A percentile compares a stretch with the other conserved stretches of the same genome.
These are phyloP conservation scores for Arothron firmamentum DNA, from an alignment of 2,113 vertebrate species.

Conservation along the genomic window DNA sequence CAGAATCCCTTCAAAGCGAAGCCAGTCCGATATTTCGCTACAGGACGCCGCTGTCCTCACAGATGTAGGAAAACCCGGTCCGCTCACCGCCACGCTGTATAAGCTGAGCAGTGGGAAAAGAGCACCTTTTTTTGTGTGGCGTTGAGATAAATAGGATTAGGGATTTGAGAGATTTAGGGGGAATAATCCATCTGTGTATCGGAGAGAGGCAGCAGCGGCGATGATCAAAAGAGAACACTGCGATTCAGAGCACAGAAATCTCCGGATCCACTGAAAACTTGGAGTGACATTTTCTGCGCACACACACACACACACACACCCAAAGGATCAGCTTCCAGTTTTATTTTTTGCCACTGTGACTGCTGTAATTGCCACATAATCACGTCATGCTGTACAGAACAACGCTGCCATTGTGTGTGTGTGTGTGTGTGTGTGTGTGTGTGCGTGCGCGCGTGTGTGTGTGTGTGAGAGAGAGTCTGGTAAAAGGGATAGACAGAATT, in stretches of 20 bases:
- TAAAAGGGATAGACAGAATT: conserved; percentile 44
- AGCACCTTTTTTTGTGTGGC: conserved; percentile 65
- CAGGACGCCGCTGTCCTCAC: conserved; percentile 18
- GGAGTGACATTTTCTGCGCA: conserved; percentile 48
- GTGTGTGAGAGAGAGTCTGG: too few species aligned
- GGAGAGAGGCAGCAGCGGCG: conserved; percentile 58
- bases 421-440: conserved; percentile 11
- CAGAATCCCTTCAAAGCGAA: conserved; percentile 12
- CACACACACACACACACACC: too few species aligned
- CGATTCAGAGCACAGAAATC: conserved; percentile 60
- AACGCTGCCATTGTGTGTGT: conserved; percentile 3
- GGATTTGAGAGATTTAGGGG: conserved; percentile 72
- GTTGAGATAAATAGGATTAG: conserved; percentile 74
- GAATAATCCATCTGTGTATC: conserved; percentile 71
- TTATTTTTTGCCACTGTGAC: conserved; percentile 39
- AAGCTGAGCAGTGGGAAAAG: conserved; percentile 61
- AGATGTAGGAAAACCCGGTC: conserved; percentile 32
- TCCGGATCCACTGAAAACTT: conserved; percentile 43
- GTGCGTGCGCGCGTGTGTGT: conserved; percentile 21
- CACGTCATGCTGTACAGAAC: conserved; percentile 46
- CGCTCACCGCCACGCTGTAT: conserved; percentile 51
- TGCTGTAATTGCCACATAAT: conserved; percentile 69
- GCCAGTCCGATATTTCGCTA: conserved; percentile 10
- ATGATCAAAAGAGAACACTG: conserved; percentile 66
- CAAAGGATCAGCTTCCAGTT: conserved; percentile 56